A percentile compares a stretch with the other conserved stretches of the same genome.
phyloP scores from a whole-genome alignment of 2,113 vertebrate species.

The Hypomesus transpacificus region DNA sequence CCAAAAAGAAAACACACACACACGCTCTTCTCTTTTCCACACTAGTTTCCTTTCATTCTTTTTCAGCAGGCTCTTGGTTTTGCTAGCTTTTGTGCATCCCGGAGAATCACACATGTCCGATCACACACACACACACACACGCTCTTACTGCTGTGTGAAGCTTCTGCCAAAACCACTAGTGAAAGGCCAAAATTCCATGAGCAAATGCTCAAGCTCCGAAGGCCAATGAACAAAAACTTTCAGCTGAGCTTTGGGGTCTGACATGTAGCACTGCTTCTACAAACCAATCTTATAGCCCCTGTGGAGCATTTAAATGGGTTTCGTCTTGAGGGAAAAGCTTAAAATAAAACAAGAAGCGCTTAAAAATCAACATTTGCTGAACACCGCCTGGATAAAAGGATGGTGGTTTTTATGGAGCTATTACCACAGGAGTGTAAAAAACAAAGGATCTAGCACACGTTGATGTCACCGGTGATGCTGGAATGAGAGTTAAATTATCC shows the following conservation, averaged over 20 bases:
- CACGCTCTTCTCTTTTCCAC: not conserved
- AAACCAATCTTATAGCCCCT: conserved; percentile 47
- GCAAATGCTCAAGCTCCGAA: conserved; percentile 77
- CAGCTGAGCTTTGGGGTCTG: conserved; percentile 54
- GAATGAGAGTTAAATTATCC: not conserved
- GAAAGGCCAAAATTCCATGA: conserved; percentile 77
- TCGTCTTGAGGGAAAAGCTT: conserved; percentile 50
- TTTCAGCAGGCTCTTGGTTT: conserved; percentile 15
- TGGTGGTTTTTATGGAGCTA: conserved; percentile 29
- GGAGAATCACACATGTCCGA: conserved; percentile 9
- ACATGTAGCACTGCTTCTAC: conserved; percentile 52
- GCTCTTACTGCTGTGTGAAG: conserved; percentile 73
- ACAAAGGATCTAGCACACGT: not conserved
- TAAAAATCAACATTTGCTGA: conserved; percentile 42
- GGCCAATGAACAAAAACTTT: conserved; percentile 55
- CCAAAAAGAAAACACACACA: conserved; percentile 42
- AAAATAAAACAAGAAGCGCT: conserved; percentile 53
- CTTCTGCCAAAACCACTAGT: conserved; percentile 83
- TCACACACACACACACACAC: conserved; percentile 17
- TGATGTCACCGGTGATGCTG: not conserved
- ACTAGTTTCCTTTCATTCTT: not conserved
- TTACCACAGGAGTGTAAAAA: conserved; percentile 5
- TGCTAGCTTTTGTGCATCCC: not conserved
- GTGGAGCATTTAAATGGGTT: conserved; percentile 36
- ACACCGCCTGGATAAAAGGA: conserved; percentile 37